Evolutionary conservation across 2,797 vertebrate genomes (phyloP).

Genomic region (Xiphophorus birchmanni): DNA sequence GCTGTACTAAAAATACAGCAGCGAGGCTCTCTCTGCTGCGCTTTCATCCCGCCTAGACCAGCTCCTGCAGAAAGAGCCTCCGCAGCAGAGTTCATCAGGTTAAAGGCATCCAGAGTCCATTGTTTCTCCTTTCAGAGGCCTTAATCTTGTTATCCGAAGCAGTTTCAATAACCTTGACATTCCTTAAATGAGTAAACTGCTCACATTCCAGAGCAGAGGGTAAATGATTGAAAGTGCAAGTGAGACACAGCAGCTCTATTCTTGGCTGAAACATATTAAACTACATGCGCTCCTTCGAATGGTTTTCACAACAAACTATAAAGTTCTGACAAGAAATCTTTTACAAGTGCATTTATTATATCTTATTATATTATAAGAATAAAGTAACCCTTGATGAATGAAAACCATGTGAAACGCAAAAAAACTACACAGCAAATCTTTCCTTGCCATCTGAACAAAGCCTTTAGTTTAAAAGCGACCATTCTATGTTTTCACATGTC

Average conservation of each 20-base stretch:
- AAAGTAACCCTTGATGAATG: not conserved
- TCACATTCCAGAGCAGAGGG: slow-evolving; percentile 49
- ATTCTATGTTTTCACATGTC: not conserved
- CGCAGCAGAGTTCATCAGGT: slow-evolving; percentile 19
- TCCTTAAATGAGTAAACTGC: slow-evolving; percentile 60
- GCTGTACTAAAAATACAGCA: slow-evolving; percentile 63
- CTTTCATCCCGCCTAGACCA: slow-evolving; percentile 17
- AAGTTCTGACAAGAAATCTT: not conserved
- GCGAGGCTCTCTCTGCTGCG: slow-evolving; percentile 5
- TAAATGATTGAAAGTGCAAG: slow-evolving; percentile 38
- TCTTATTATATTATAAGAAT: not conserved
- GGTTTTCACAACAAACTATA: not conserved
- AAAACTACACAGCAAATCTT: not conserved
- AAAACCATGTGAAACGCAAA: not conserved
- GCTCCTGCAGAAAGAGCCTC: slow-evolving; percentile 1
- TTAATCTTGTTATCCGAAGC: slow-evolving; percentile 12
- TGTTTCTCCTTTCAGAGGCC: not conserved
- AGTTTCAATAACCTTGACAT: slow-evolving; percentile 50
- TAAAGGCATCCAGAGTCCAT: not conserved
- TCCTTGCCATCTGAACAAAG: not conserved
- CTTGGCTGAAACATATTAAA: not conserved
- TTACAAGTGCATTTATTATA: not conserved
- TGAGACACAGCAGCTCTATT: slow-evolving; percentile 1
- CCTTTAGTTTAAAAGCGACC: not conserved
- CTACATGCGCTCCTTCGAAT: not conserved